Conservation (phyloP, 1,140 invertebrate genomes). For the Saxidomus purpurata region DNA sequence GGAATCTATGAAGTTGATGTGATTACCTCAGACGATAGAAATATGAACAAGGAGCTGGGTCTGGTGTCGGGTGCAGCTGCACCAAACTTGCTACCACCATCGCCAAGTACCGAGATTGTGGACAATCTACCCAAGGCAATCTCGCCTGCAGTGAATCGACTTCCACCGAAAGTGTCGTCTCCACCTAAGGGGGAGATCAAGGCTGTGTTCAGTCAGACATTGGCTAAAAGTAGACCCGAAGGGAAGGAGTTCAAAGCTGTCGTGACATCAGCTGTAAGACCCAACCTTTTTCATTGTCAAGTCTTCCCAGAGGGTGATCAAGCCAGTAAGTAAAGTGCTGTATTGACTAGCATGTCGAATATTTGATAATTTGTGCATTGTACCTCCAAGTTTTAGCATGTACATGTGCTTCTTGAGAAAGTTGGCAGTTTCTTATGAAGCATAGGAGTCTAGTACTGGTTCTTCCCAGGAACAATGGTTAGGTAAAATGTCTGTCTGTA, state of each 20-base stretch:
- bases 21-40: background rate
- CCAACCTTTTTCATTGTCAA: conserved; percentile 59
- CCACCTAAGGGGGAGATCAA: conserved; percentile 47
- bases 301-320: conserved; percentile 29
- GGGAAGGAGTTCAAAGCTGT: conserved; percentile 37
- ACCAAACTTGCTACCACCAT: no score
- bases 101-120: conserved; percentile 40
- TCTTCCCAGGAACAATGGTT: no score
- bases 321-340: conserved; percentile 1
- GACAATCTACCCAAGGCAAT: conserved; percentile 49
- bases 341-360: no score
- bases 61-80: background rate
- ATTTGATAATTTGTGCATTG: no score
- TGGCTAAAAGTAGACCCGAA: conserved; percentile 7
- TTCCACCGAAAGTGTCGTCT: conserved; percentile 43
- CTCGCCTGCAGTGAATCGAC: background rate
- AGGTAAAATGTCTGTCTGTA: no score
- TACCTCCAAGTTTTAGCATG: no score
- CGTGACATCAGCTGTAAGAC: conserved; percentile 48
- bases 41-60: conserved; percentile 9
- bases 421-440: no score
- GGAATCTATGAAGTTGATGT: conserved; percentile 40
- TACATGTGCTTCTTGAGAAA: no score
- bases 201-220: conserved; percentile 23
- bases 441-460: no score